These are phyloP conservation scores for Sphaerodactylus townsendi DNA, from an alignment of 2,113 vertebrate genomes.

Conservation along the genomic window DNA sequence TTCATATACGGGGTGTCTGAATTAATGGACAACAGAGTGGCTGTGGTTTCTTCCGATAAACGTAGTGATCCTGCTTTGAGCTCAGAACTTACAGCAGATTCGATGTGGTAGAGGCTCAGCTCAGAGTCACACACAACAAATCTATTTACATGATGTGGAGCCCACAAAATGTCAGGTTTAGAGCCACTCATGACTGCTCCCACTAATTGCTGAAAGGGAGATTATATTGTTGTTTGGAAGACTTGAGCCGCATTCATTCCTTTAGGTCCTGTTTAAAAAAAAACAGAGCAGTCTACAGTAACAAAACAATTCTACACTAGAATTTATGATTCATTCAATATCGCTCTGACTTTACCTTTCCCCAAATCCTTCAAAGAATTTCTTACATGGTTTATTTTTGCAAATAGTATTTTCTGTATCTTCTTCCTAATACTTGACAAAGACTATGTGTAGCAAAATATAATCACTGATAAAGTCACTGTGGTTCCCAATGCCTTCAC, in stretches of 20 bases:
- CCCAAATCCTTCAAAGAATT: background rate
- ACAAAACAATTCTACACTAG: background rate
- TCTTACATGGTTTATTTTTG: background rate
- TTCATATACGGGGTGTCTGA: slow-evolving; percentile 98
- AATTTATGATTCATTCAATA: background rate
- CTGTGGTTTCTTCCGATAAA: slow-evolving; percentile 90
- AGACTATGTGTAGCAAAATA: background rate
- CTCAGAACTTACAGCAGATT: slow-evolving; percentile 85
- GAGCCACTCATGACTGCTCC: slow-evolving; percentile 88
- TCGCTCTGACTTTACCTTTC: background rate
- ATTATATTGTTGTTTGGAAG: slow-evolving; percentile 37
- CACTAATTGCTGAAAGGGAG: background rate
- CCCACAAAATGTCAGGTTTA: slow-evolving; percentile 97
- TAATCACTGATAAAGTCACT: background rate
- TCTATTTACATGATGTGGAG: slow-evolving; percentile 93
- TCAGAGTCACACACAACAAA: slow-evolving; percentile 97
- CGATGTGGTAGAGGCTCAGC: slow-evolving; percentile 93
- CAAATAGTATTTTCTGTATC: background rate
- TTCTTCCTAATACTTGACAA: background rate
- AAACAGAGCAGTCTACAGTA: background rate
- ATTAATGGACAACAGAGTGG: slow-evolving; percentile 92
- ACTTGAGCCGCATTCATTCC: slow-evolving; percentile 69
- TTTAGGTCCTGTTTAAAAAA: slow-evolving; percentile 46
- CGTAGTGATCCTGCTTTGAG: slow-evolving; percentile 88
- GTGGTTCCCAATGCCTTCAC: no score